phyloP scores from a whole-genome alignment of 1,140 invertebrate species.

The Drosophila sp. region DNA sequence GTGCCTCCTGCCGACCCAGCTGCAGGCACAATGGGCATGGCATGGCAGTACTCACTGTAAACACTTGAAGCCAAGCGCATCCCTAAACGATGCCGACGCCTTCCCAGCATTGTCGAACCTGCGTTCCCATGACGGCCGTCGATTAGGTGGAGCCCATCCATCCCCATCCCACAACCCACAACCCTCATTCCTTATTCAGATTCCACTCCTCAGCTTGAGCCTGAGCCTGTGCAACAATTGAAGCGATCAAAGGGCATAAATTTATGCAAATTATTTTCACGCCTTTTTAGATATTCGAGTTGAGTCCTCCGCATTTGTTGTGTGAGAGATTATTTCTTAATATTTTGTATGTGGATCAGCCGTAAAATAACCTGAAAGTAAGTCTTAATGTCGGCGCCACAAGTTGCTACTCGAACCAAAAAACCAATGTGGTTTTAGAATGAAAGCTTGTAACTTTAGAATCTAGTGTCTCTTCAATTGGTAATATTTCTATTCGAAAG shows the following conservation, averaged over 20 bases:
- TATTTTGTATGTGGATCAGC: not conserved
- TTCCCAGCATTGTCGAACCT: slow-evolving; percentile 19
- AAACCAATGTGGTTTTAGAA: no score
- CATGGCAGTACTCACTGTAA: slow-evolving; percentile 51
- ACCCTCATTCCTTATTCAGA: not conserved
- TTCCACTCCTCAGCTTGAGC: slow-evolving; percentile 1
- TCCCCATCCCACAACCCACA: slow-evolving; percentile 1
- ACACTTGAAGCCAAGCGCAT: slow-evolving; percentile 70
- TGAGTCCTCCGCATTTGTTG: slow-evolving; percentile 50
- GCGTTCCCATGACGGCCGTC: slow-evolving; percentile 72
- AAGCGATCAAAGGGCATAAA: slow-evolving; percentile 82
- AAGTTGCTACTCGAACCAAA: no score
- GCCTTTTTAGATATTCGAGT: slow-evolving; percentile 82
- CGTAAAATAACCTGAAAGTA: no score
- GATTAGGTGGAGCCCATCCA: slow-evolving; percentile 53
- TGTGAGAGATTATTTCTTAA: not conserved
- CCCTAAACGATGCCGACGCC: slow-evolving; percentile 69
- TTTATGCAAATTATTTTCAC: slow-evolving; percentile 83
- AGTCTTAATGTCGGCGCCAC: no score
- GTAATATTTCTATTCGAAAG: no score
- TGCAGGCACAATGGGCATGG: slow-evolving; percentile 58
- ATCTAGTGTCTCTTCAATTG: no score
- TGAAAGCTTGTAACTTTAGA: no score
- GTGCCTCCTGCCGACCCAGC: not conserved
- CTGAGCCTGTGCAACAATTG: slow-evolving; percentile 56